These are phyloP conservation scores for Aphidoletes aphidimyza DNA, from an alignment of 2,888 invertebrate genomes.

Conservation along the genomic window DNA sequence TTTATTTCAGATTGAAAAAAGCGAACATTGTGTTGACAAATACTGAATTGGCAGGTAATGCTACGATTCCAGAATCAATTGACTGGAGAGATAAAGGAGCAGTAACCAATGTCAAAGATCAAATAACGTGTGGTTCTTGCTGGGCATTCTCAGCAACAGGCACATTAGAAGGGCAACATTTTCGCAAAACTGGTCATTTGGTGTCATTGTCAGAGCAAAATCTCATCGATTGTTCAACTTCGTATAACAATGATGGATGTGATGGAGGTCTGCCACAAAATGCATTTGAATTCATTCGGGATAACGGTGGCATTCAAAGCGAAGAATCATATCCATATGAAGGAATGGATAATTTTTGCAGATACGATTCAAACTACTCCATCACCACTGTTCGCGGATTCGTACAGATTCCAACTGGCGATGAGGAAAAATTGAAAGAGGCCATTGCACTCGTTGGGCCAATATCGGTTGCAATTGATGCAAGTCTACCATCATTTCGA, in stretches of 20 bases:
- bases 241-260: conserved; percentile 87
- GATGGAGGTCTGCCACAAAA: conserved; percentile 74
- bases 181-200: conserved; percentile 79
- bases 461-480: conserved; percentile 56
- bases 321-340: conserved; percentile 90
- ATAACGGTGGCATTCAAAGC: conserved; percentile 86
- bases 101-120: conserved; percentile 90
- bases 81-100: conserved; percentile 89
- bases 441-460: conserved; percentile 56
- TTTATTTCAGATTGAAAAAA: no score
- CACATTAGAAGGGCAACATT: conserved; percentile 90
- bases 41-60: no score
- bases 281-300: conserved; percentile 85
- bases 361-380: conserved; percentile 72
- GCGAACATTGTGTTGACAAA: no score
- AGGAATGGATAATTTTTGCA: conserved; percentile 75
- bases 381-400: conserved; percentile 83
- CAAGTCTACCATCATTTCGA: conserved; percentile 39
- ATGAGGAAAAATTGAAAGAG: conserved; percentile 56
- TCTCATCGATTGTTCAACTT: conserved; percentile 85
- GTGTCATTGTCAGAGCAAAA: conserved; percentile 94
- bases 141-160: conserved; percentile 96
- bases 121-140: conserved; percentile 90
- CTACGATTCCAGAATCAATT: no score
- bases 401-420: conserved; percentile 47